These are phyloP conservation scores for Mya arenaria DNA, from an alignment of 1,140 invertebrate genomes.

Conservation along the genomic window DNA sequence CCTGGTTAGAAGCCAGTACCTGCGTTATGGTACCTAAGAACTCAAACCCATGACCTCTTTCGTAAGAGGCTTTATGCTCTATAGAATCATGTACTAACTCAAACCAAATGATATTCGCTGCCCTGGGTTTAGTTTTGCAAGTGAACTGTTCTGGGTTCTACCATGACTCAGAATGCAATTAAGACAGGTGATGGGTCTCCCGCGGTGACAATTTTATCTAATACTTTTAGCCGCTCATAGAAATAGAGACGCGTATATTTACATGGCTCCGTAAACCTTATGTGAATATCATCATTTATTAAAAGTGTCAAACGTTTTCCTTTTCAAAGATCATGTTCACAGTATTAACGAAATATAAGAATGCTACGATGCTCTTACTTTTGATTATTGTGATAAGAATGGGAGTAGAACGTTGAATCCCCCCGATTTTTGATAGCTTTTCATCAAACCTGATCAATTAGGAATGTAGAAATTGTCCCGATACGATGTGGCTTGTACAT, in stretches of 20 bases:
- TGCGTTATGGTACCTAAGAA: too few relatives aligned
- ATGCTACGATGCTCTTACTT: constrained; percentile 11
- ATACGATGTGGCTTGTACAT: too few relatives aligned
- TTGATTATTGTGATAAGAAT: too few relatives aligned
- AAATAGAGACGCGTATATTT: constrained; percentile 24
- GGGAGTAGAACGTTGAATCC: constrained; percentile 15
- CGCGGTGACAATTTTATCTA: constrained; percentile 21
- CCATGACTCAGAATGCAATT: neutral
- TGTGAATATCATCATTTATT: constrained; percentile 45
- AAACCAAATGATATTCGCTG: too few relatives aligned
- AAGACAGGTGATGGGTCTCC: constrained; percentile 35
- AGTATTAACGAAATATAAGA: constrained; percentile 33
- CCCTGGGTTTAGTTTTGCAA: too few relatives aligned
- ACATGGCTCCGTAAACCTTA: constrained; percentile 11
- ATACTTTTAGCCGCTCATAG: constrained; percentile 26
- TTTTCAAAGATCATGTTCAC: constrained; percentile 49
- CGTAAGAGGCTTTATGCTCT: too few relatives aligned
- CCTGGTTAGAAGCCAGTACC: too few relatives aligned
- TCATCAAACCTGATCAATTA: too few relatives aligned
- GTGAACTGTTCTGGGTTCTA: too few relatives aligned
- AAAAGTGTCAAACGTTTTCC: constrained; percentile 51
- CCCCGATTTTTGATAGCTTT: constrained; percentile 9
- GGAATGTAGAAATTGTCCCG: too few relatives aligned
- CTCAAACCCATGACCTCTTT: too few relatives aligned
- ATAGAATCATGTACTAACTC: too few relatives aligned